Percentiles rank a stretch among this genome's conserved stretches.
These are phyloP conservation scores for Drosophila robusta DNA, from an alignment of 2,888 invertebrate species.

Conservation along the genomic window DNA sequence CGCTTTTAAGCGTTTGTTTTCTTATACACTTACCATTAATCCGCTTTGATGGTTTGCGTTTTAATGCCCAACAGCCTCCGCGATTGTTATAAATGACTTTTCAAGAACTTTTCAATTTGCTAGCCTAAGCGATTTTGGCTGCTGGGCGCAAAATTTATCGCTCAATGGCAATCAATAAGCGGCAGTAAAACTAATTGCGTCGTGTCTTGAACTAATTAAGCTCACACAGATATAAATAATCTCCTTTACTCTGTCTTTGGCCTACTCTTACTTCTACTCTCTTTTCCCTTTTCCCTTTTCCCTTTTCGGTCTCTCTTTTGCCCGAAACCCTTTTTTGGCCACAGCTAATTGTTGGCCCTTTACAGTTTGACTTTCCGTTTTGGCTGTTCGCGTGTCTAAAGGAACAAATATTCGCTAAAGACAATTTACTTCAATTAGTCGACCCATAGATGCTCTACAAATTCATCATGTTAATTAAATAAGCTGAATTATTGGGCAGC, in stretches of 20 bases:
- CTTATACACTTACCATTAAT: conserved; percentile 19
- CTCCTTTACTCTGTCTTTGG: conserved; percentile 4
- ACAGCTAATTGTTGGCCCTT: conserved; percentile 60
- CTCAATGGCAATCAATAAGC: conserved; percentile 64
- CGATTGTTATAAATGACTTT: conserved; percentile 43
- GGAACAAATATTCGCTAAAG: neutral
- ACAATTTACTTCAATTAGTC: too few species aligned
- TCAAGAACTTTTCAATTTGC: conserved; percentile 61
- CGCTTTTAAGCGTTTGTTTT: conserved; percentile 14
- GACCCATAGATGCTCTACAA: too few species aligned
- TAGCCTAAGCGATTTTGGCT: conserved; percentile 11
- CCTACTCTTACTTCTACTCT: too few species aligned
- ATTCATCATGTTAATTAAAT: too few species aligned
- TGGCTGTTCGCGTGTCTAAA: conserved; percentile 42
- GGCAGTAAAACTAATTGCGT: conserved; percentile 66
- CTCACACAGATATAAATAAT: conserved; percentile 30
- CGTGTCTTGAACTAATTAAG: conserved; percentile 77
- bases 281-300: neutral
- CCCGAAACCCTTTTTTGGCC: conserved; percentile 21
- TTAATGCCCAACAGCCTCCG: conserved; percentile 22
- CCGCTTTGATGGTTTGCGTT: conserved; percentile 11
- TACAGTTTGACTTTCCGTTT: conserved; percentile 49
- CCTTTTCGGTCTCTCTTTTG: neutral
- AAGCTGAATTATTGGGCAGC: too few species aligned
- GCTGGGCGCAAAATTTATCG: conserved; percentile 64